Evolutionary conservation across 2,888 invertebrate species (phyloP).

Genomic region (Chrysopilus asiliformis): DNA sequence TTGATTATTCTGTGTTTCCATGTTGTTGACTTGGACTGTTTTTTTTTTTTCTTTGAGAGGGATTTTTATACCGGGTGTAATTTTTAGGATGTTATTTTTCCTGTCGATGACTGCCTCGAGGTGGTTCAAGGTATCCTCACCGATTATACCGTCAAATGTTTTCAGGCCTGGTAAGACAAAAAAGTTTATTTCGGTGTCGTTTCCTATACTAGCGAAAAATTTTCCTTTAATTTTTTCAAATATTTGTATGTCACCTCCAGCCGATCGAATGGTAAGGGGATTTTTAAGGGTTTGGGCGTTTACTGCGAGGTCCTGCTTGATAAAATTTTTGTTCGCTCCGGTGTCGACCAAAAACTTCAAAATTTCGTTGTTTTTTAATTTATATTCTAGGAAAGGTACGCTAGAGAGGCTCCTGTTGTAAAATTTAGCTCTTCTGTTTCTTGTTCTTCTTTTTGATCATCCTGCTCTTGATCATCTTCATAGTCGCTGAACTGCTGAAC

Average conservation of each 20-base stretch:
- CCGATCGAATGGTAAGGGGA: neutral
- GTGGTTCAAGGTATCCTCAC: constrained; percentile 12
- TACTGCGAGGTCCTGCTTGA: neutral
- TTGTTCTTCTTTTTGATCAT: neutral
- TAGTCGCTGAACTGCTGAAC: neutral
- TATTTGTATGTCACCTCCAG: constrained; percentile 1
- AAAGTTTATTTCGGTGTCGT: constrained; percentile 6
- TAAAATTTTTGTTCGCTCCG: constrained; percentile 8
- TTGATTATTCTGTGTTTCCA: too few species aligned
- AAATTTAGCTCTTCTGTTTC: constrained; percentile 9
- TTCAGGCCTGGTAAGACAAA: constrained; percentile 11
- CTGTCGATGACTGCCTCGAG: constrained; percentile 13
- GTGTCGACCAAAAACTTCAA: constrained; percentile 7
- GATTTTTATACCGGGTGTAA: constrained; percentile 4
- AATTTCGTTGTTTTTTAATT: neutral
- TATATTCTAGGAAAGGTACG: constrained; percentile 10
- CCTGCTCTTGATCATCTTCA: neutral
- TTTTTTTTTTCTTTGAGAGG: constrained; percentile 1
- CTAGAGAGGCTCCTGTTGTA: constrained; percentile 9
- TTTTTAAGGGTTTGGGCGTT: neutral
- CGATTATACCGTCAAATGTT: too few species aligned
- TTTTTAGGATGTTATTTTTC: constrained; percentile 9
- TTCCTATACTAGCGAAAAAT: constrained; percentile 8
- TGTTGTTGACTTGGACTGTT: too few species aligned
- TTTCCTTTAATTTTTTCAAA: neutral